Base-by-base conservation (phyloP, 2,797 vertebrate genomes). In the Spatula versicolor region DNA sequence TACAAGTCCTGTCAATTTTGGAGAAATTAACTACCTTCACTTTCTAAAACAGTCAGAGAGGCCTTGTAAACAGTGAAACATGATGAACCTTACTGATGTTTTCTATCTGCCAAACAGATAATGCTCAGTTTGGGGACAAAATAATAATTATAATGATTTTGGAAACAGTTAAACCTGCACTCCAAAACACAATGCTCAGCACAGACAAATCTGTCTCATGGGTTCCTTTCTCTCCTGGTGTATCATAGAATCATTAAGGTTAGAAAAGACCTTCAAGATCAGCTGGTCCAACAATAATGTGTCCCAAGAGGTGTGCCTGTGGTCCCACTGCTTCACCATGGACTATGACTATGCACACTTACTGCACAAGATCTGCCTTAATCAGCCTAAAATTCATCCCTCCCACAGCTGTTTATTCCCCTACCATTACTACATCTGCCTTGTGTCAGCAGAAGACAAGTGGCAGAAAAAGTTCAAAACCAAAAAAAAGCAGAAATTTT, bases 11-110 rank as follows among this genome's bases (percentile, higher is more conserved):
- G 55, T 86, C 23, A 35, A 59, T 79, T 81, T 33, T 46, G 48
- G 45, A 19, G 88, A 95, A 94, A 89, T 67, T 46, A 76, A 37
- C 73, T 90, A 33, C 62, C 73, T 76, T 91, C 52, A 77, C 43
- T 83, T 90, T 83, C 86, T 73, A 83, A 50, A 94, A 82, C 50
- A 93, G 67, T 63, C 84, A 69, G 60, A 93, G 39, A 46, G 67
- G 55, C 89, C 91, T 92, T 90, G 78, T 58, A 78, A 59, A 78
- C 45, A 64, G 25, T 59, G 67, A 90, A 59, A 39, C 39, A n/a
- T 55, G 45, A 76, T 56, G 54, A 90, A 74, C 63, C 54, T 35
- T 30, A 43, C 46, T 46, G 37, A 52, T 56, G 39, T 21, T 54
- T 11, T 84, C 66, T 46, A 48, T 62, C 71, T 86, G 35, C 58